Conservation (phyloP, 2,888 invertebrate species). For the Alviniconcha strummeri region DNA sequence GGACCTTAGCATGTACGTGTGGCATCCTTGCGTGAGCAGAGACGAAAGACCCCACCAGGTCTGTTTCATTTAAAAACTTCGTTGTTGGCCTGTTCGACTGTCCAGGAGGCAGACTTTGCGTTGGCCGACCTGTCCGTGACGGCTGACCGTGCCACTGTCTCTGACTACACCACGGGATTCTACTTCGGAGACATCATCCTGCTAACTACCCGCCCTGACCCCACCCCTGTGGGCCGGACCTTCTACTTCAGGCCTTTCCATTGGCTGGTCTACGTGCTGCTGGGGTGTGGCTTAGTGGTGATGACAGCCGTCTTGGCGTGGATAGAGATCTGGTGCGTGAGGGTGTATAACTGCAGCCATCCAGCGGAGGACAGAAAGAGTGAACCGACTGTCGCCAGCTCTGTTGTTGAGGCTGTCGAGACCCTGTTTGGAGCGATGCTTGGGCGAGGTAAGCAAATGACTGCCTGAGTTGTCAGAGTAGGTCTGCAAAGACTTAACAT, state of each 20-base stretch:
- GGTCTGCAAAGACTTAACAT: not conserved
- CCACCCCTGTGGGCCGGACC: not conserved
- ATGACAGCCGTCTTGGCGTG: not conserved
- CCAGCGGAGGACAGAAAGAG: not conserved
- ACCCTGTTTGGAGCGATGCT: not conserved
- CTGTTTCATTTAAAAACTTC: too few species aligned
- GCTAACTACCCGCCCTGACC: not conserved
- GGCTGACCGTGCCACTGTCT: not conserved
- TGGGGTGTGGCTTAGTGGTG: not conserved
- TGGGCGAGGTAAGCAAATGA: not conserved
- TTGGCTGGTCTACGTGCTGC: not conserved
- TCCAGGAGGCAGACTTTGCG: conserved; percentile 10
- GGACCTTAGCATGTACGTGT: too few species aligned
- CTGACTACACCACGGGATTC: conserved; percentile 7
- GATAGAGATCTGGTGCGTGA: not conserved
- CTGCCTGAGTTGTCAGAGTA: too few species aligned
- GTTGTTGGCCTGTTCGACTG: not conserved
- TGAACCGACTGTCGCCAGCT: not conserved
- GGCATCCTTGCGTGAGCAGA: too few species aligned
- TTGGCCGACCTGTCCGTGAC: not conserved
- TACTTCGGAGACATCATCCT: not conserved
- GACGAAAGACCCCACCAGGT: too few species aligned
- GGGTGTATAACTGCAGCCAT: not conserved
- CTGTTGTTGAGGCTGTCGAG: not conserved
- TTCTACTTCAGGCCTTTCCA: conserved; percentile 4